Conservation (phyloP, 2,797 vertebrate species). For the Loriculus beryllinus region DNA sequence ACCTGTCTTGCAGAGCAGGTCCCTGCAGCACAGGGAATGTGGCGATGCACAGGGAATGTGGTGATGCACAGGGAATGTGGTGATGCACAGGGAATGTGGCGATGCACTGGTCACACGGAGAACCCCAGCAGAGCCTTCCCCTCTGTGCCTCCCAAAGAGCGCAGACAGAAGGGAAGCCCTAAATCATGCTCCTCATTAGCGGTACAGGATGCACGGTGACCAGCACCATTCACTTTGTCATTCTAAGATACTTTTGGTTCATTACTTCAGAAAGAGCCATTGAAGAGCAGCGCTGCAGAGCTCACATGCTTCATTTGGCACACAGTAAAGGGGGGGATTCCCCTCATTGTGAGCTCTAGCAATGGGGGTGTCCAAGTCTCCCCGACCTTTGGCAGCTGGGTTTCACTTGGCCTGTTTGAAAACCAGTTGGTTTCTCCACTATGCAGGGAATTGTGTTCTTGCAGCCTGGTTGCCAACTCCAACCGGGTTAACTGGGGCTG, state of each 20-base stretch:
- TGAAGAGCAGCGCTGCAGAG: background rate
- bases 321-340: background rate
- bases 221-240: background rate
- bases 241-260: background rate
- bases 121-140: background rate
- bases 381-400: background rate
- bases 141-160: background rate
- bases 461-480: background rate
- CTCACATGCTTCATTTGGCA: background rate
- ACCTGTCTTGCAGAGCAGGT: background rate
- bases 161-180: background rate
- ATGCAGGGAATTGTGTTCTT: background rate
- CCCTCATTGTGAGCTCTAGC: background rate
- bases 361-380: background rate
- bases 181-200: background rate
- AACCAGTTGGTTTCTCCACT: background rate
- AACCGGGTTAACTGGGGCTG: background rate
- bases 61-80: background rate
- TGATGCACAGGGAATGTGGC: too few relatives aligned
- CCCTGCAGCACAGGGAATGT: background rate
- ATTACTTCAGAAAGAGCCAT: conserved; percentile 1
- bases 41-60: background rate
- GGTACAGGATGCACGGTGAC: background rate
- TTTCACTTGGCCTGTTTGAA: background rate
- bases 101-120: accelerated